Percentiles rank a stretch among this genome's conserved stretches.
These are phyloP conservation scores for Aplysia californica DNA, from an alignment of 1,140 invertebrate genomes.

Conservation along the genomic window DNA sequence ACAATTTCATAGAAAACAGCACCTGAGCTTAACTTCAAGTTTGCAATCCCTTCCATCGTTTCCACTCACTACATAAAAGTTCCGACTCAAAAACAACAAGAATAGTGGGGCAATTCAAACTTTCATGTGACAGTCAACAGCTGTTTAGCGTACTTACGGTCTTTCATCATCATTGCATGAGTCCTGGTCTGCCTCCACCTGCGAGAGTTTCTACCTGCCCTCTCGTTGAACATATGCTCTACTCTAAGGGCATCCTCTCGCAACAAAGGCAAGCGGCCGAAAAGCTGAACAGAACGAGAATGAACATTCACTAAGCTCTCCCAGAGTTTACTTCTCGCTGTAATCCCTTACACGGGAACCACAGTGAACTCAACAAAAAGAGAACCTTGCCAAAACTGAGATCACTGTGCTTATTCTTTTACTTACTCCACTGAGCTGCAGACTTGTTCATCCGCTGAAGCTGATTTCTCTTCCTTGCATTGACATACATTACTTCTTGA, in stretches of 20 bases:
- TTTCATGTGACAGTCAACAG: no score
- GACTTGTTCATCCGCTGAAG: no score
- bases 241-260: neutral
- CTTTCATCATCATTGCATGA: no score
- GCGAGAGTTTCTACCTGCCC: conserved; percentile 8
- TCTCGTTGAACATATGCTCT: conserved; percentile 19
- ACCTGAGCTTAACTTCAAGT: no score
- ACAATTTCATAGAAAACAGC: no score
- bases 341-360: conserved; percentile 14
- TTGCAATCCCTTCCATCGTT: conserved; percentile 15
- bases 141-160: no score
- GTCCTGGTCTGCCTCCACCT: neutral
- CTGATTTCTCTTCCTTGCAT: neutral
- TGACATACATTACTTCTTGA: neutral
- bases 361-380: neutral
- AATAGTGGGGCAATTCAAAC: no score
- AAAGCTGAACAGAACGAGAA: conserved; percentile 10
- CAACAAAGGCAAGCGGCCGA: conserved; percentile 10
- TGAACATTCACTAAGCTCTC: neutral
- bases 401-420: no score
- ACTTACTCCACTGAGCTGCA: no score
- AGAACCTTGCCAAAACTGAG: no score
- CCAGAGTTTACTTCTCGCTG: neutral
- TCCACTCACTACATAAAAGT: neutral
- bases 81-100: neutral